Base-by-base conservation (phyloP, 2,113 vertebrate species). In the Lanius collurio region DNA sequence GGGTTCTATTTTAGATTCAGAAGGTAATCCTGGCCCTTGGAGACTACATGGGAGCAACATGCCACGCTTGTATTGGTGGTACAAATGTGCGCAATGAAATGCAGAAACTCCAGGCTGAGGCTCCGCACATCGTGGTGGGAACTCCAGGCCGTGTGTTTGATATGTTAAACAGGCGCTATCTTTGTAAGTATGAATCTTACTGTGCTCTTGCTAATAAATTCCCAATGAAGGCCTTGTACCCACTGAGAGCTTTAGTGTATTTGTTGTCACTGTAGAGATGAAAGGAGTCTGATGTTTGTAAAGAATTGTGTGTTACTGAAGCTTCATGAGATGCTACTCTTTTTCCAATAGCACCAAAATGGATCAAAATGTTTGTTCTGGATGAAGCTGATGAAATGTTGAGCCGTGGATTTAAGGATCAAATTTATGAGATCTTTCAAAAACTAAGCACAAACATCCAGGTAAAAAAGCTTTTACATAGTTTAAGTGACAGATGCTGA, bases 311-410 rank as follows among this genome's bases (percentile, higher is more conserved):
- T 3, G 0, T 47, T 90, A 77, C 21, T 90, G 55, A 49, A 74
- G 49, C 2, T 17, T 87, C 0, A 30, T 28, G 14, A 50, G 1
- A 24, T 68, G 4, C 2, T 59, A 2, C 4, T 23, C 28, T 79
- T 53, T 35, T 81, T 62, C 83, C 56, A 78, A 31, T 92, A 99
- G 99, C 98, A 68, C 98, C 99, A 27, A 99, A 99, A 97, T 99
- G 98, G 97, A 99, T 99, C 97, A 99, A 99, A 98, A 99, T 99
- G 99, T 99, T 99, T 95, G 99, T 99, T 95, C 97, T 99, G 98
- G 99, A 99, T 96, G 99, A 99, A 98, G 99, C 99, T 30, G 99
- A 99, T 97, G 99, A 99, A 97, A 99, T 99, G 99, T 97, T 99
- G 97, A 99, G 99, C 96, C 98, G 99, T 83, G 99, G 99, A 17